Conservation (phyloP, 2,888 invertebrate species). For the Luffia ferchaultella region DNA sequence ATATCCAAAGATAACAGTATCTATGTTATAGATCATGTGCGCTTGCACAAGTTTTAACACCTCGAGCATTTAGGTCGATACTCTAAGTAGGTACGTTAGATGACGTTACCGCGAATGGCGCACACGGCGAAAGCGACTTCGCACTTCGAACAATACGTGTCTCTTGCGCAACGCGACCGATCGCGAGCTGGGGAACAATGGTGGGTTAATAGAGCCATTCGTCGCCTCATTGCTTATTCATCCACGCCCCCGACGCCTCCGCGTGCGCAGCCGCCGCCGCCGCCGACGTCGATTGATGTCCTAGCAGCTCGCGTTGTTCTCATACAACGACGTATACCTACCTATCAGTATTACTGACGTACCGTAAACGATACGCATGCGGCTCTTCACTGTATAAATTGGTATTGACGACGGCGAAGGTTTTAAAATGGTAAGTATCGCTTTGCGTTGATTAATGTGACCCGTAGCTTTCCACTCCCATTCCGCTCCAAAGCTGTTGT, state of each 20-base stretch:
- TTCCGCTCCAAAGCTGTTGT: too few species aligned
- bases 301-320: too few species aligned
- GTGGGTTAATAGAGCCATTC: slow-evolving; percentile 62
- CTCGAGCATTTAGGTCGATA: slow-evolving; percentile 41
- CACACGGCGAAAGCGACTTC: slow-evolving; percentile 47
- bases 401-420: too few species aligned
- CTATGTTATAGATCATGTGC: not conserved
- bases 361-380: too few species aligned
- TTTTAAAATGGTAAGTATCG: too few species aligned
- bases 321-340: too few species aligned
- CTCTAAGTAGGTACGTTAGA: slow-evolving; percentile 5
- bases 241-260: slow-evolving; percentile 61
- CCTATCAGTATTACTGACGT: too few species aligned
- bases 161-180: slow-evolving; percentile 56
- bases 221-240: slow-evolving; percentile 63
- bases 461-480: too few species aligned
- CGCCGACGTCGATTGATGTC: slow-evolving; percentile 15
- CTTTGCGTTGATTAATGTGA: too few species aligned
- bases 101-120: slow-evolving; percentile 37
- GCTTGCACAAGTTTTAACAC: slow-evolving; percentile 44
- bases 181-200: slow-evolving; percentile 43
- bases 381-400: too few species aligned
- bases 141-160: slow-evolving; percentile 46
- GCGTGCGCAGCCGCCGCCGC: slow-evolving; percentile 33
- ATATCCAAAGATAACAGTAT: too few species aligned